Evolutionary conservation across 1,140 invertebrate genomes (phyloP).

Genomic region (Aplysia californica): DNA sequence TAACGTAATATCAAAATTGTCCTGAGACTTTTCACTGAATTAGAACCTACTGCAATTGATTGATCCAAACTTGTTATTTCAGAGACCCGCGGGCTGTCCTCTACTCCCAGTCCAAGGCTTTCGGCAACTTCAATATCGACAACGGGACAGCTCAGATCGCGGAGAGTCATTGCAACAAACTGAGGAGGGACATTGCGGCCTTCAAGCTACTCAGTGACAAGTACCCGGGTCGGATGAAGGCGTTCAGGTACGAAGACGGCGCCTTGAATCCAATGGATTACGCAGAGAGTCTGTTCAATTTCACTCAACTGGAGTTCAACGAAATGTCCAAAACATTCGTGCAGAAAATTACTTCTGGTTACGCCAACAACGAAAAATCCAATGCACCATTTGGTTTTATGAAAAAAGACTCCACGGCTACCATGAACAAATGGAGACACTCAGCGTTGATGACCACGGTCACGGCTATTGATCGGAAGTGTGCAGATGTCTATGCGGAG

Average conservation of each 20-base stretch:
- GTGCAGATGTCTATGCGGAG: neutral
- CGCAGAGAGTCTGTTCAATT: neutral
- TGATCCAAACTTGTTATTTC: neutral
- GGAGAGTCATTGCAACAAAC: neutral
- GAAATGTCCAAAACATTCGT: neutral
- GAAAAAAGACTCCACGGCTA: too few species aligned
- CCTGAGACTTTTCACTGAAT: neutral
- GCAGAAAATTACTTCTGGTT: neutral
- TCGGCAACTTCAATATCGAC: neutral
- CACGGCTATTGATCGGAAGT: neutral
- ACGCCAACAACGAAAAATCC: neutral
- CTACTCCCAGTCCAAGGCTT: neutral
- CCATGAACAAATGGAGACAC: neutral
- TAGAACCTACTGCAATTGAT: neutral
- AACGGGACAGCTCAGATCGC: neutral
- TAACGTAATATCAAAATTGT: neutral
- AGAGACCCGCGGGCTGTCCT: neutral
- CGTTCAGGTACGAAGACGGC: neutral
- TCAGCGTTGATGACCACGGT: neutral
- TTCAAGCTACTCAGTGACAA: neutral
- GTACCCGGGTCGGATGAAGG: neutral
- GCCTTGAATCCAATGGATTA: neutral
- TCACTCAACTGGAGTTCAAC: neutral
- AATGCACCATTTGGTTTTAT: too few species aligned
- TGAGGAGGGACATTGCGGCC: neutral